Base-by-base conservation (phyloP, 2,113 vertebrate species). In the Murina feae region DNA sequence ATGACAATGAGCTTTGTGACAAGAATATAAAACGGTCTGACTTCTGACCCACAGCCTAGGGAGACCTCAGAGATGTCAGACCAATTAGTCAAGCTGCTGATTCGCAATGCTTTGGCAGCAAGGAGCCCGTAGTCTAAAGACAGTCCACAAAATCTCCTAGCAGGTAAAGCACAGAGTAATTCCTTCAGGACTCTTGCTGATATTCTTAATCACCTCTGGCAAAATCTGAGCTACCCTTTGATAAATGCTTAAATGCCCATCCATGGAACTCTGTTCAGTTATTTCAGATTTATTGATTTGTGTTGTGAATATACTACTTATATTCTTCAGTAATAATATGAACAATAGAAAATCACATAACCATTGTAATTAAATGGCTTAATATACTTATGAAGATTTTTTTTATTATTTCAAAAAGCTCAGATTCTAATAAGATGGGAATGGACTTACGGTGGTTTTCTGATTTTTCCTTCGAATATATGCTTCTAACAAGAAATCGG, bases 341-440 rank as follows among this genome's bases (percentile, higher is more conserved):
- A 95, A 91, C 35, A 51, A 72, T 85, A 87, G 49, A 96, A 89
- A 93, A 84, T 96, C 74, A 93, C 18, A 9, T 18, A n/a, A 96
- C 28, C 32, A 93, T 63, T 81, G 28, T 63, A 96, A 94, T 94
- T 87, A 92, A 82, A 55, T 90, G 84, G 65, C n/a, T 91, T 95
- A 91, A 82, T 85, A 92, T n/a, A 80, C 2, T 47, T 90, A 55
- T 49, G n/a, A 91, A 72, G 74, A 74, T 53, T 74, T 81, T 60
- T 60, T 32, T 87, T 91, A 80, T 76, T 82, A 80, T 86, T 74
- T 96, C 44, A 93, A 88, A 90, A 4, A 93, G 25, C 53, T 94
- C 35, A 69, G 84, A 74, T 82, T 90, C 84, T 93, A 86, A 58
- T 18, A 92, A 72, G 32, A 95, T 86, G 35, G 93, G 92, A 93